These are phyloP conservation scores for Euplexia lucipara DNA, from an alignment of 2,888 invertebrate species.

Conservation along the genomic window DNA sequence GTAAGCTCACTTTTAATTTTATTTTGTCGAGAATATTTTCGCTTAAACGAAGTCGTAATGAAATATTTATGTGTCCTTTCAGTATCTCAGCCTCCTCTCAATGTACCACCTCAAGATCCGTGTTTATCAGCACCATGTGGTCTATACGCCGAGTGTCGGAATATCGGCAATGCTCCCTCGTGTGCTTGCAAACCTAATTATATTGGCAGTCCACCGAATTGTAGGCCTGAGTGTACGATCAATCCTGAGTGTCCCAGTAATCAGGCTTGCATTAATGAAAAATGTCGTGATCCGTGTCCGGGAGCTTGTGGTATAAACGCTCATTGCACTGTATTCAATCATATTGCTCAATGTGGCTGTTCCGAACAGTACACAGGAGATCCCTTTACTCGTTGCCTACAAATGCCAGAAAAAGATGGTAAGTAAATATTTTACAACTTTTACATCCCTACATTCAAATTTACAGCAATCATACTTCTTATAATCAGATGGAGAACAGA, in stretches of 20 bases:
- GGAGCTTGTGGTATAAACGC: slow-evolving; percentile 92
- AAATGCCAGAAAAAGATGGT: slow-evolving; percentile 79
- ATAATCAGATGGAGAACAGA: too few species aligned
- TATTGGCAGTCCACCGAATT: slow-evolving; percentile 92
- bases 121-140: slow-evolving; percentile 94
- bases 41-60: slow-evolving; percentile 5
- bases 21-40: not conserved
- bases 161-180: slow-evolving; percentile 89
- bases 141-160: slow-evolving; percentile 91
- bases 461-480: not conserved
- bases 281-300: slow-evolving; percentile 93
- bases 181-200: slow-evolving; percentile 92
- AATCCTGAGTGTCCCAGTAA: slow-evolving; percentile 93
- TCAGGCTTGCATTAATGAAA: slow-evolving; percentile 92
- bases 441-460: not conserved
- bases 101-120: slow-evolving; percentile 84
- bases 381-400: slow-evolving; percentile 89
- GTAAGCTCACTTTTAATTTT: slow-evolving; percentile 69
- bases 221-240: slow-evolving; percentile 93
- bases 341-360: slow-evolving; percentile 92
- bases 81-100: slow-evolving; percentile 80
- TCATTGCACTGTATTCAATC: slow-evolving; percentile 91
- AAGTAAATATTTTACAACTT: slow-evolving; percentile 65
- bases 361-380: slow-evolving; percentile 91
- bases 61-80: slow-evolving; percentile 56